Base-by-base conservation (phyloP, 1,140 invertebrate genomes). In the Galleria mellonella region DNA sequence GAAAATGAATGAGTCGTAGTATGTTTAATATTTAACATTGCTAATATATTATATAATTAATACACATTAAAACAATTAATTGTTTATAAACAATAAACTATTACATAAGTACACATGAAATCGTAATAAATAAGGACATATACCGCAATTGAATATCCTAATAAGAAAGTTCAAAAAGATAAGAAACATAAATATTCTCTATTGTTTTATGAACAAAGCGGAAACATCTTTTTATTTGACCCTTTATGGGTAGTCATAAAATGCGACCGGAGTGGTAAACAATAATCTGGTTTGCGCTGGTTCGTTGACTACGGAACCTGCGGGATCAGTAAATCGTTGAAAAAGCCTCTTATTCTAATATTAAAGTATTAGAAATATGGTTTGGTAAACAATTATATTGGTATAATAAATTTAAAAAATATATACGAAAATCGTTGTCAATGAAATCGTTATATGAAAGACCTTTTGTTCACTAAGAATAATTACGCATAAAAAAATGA, bases 181-280 rank as follows among this genome's bases (percentile, higher is more conserved):
- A 57, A 49, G 43, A 23, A 29, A 45, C 47, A 54, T 57, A 57
- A 62, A 62, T 52, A 62, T 39, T 13, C 32, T 47, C 49, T 45
- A 58, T 58, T 62, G 52, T 48, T 46, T 53, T 32, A 41, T 42
- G 36, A 47, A 55, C 55, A 55, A 55, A 45, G 48, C 37, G 41
- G 51, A 53, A 32, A 55, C 49, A 55, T 59, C 45, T 62, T 57
- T 55, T 58, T 52, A 61, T 55, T 52, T 62, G 60, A 59, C 55
- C 55, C 55, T 55, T 53, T 62, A 45, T 47, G 58, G 44, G 54
- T 46, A 51, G 50, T 52, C 55, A 60, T 60, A 57, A 62, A 57
- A 53, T 43, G 51, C 45, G 55, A 47, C 43, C 39, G 46, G 47
- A 55, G 54, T 54, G 51, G 47, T 55, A 54, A 57, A 62, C 47